Conservation (phyloP, 2,888 invertebrate genomes). For the Aspidiotus destructor region DNA sequence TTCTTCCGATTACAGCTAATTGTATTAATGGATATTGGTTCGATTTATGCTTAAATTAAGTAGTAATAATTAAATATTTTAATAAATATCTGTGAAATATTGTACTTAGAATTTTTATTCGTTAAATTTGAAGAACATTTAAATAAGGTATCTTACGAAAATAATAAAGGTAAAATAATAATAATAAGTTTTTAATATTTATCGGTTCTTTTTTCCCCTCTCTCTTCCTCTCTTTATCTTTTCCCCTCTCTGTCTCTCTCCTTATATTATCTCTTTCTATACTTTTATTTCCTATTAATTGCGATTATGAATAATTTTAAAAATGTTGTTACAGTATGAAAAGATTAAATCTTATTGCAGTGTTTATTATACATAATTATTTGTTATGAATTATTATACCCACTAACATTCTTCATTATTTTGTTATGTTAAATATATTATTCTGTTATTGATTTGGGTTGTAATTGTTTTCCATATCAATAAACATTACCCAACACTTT, state of each 20-base stretch:
- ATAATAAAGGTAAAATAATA: not conserved
- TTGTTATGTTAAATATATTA: constrained; percentile 31
- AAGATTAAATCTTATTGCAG: too few relatives aligned
- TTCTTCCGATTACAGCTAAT: too few relatives aligned
- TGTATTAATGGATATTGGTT: too few relatives aligned
- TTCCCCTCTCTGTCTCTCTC: not conserved
- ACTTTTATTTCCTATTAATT: not conserved
- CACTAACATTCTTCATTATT: constrained; percentile 3
- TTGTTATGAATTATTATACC: not conserved
- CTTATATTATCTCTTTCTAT: not conserved
- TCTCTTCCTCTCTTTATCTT: not conserved
- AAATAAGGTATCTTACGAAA: too few relatives aligned
- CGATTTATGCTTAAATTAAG: not conserved
- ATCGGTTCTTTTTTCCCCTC: not conserved
- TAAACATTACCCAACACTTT: too few relatives aligned
- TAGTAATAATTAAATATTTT: constrained; percentile 5
- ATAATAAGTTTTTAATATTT: not conserved
- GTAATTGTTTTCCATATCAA: too few relatives aligned
- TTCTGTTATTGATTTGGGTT: constrained; percentile 18
- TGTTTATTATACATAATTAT: not conserved
- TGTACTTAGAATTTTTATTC: not conserved
- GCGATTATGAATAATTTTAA: not conserved
- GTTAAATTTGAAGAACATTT: not conserved
- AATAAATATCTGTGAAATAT: not conserved
- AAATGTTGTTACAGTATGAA: too few relatives aligned